Base-by-base conservation (phyloP, 1,140 invertebrate species). In the Apis florea region DNA sequence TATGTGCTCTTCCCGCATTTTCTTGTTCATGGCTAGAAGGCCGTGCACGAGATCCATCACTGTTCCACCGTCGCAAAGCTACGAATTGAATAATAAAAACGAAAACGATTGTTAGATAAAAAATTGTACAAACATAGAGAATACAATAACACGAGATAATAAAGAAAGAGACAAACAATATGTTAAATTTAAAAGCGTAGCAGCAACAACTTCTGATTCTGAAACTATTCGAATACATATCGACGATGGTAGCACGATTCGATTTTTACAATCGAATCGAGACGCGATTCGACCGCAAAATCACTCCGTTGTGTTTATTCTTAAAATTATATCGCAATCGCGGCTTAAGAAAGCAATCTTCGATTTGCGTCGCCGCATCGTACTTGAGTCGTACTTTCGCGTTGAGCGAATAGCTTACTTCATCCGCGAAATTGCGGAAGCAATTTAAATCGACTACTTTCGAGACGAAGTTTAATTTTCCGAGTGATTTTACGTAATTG, bases 1-100 rank as follows among this genome's bases (percentile, higher is more conserved):
- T 82, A 98, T 98, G 89, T 98, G 96, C 90, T 97, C 96, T 92
- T 98, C 97, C 56, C 95, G 95, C 95, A 98, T 95, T 92, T 96
- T 95, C 90, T 96, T 96, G 89, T 96, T 95, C 77, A 94, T 92
- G 47, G 94, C 94, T 19, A 96, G 90, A 66, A 98, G 92, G 81
- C 95, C 95, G 85, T 95, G 95, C 19, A 97, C 96, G 88, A 98
- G 94, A 90, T 98, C 96, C 73, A 96, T 96, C 26, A 97, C 96
- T 21, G 97, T 95, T 58, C 97, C 97, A 63, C 96, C 96, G 88
- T 98, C 95, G 94, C 96, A 98, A 73, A 97, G 93, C 97, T 98
- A 91, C 94, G 95, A 89, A 70, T 75, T 40, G 17, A 40, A 40
- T 40, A 40, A n/a, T n/a, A n/a, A n/a, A 75, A 49, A 58, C 26